Percentiles rank a stretch among this genome's conserved stretches.
Conservation (phyloP, 2,113 vertebrate genomes). For the Agapornis roseicollis region DNA sequence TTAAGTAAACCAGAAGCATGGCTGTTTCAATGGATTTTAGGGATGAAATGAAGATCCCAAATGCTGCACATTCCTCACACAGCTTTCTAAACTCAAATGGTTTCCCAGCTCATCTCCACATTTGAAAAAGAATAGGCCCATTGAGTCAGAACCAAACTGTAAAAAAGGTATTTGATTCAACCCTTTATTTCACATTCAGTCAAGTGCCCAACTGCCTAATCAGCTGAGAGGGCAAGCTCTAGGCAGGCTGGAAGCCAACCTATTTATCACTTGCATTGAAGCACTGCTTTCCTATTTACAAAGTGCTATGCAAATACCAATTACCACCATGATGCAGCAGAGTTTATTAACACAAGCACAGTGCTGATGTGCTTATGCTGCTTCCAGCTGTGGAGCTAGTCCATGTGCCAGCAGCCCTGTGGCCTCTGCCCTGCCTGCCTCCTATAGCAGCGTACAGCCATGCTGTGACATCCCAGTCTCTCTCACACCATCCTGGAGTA, state of each 20-base stretch:
- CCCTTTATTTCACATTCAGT: background rate
- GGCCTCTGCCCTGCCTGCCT: background rate
- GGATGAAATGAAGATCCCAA: background rate
- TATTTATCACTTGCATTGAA: background rate
- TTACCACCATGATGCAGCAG: background rate
- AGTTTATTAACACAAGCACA: background rate
- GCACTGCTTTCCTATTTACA: background rate
- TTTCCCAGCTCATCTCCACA: background rate
- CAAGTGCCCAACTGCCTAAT: background rate
- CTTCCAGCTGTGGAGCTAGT: background rate
- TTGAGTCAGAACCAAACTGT: background rate
- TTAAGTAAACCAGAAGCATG: rapidly evolving
- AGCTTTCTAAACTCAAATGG: background rate
- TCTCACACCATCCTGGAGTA: background rate
- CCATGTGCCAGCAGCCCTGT: background rate
- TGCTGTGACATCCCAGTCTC: background rate
- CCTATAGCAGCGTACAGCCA: background rate
- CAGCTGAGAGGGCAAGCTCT: background rate
- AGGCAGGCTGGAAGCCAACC: background rate
- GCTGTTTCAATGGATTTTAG: background rate
- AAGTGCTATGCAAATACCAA: conserved; percentile 4
- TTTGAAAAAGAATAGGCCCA: background rate
- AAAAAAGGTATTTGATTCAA: background rate
- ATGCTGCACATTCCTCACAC: background rate
- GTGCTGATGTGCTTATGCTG: background rate